These are phyloP conservation scores for Cavia porcellus DNA, from an alignment of 2,113 vertebrate genomes.

Conservation along the genomic window DNA sequence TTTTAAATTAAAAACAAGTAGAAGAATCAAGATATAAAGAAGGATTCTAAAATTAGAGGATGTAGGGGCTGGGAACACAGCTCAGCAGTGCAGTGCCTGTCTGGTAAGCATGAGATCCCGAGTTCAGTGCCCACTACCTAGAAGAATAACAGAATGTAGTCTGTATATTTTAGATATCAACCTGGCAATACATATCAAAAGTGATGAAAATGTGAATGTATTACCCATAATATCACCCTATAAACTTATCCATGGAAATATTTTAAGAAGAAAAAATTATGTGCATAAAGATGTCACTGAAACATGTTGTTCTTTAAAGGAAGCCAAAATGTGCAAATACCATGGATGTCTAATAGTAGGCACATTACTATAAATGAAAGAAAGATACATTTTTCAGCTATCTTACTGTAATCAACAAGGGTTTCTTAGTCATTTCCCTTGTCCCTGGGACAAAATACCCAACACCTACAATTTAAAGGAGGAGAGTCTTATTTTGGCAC, in stretches of 20 bases:
- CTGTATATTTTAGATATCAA: slow-evolving; percentile 20
- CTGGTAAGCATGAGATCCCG: too few species aligned
- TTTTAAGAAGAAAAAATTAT: slow-evolving; percentile 20
- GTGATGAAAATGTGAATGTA: neutral
- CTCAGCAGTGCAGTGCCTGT: too few species aligned
- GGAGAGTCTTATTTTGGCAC: neutral
- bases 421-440: neutral
- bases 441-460: too few species aligned
- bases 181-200: neutral
- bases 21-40: neutral
- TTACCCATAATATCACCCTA: neutral
- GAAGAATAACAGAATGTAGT: neutral
- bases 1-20: slow-evolving; percentile 36
- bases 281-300: neutral
- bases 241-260: neutral
- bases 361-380: slow-evolving; percentile 54
- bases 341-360: neutral
- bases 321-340: slow-evolving; percentile 16
- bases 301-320: neutral
- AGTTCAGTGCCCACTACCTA: too few species aligned
- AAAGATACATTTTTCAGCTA: neutral
- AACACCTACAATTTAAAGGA: too few species aligned
- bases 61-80: too few species aligned
- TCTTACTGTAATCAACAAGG: neutral
- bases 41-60: slow-evolving; percentile 32